Base-by-base conservation (phyloP, 2,113 vertebrate species). In the Tetraodon nigroviridis region DNA sequence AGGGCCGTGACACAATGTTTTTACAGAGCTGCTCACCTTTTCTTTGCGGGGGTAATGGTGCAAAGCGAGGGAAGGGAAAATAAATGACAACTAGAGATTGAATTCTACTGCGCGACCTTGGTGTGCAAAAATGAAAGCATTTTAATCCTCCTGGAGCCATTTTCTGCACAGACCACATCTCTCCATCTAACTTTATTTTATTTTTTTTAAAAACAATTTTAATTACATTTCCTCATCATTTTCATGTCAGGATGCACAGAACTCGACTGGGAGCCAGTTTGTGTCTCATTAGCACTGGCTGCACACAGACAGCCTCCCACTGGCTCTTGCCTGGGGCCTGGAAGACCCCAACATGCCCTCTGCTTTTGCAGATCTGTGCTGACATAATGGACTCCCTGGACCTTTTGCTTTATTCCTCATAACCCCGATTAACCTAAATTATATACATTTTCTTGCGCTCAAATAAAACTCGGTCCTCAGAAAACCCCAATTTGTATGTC, bases 21-120 rank as follows among this genome's bases (percentile, higher is more conserved):
- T 16, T 75, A 64, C 76, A 73, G 58, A 66, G 57, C 64, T 59
- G 70, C 58, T 59, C 61, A 67, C 68, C 59, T 75, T 75, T 67
- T 40, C 46, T 78, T 71, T 42, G 61, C 7, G 16, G 3, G 22
- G 56, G 27, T n/a, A 66, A 18, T 42, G 4, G 29, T 59, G 41
- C 45, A 41, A 46, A 45, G 50, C 2, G 6, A 57, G 22, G 42
- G 32, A 60, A 52, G 42, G 50, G 44, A 64, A 27, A 53, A 18
- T 19, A 42, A 29, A 37, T 37, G 32, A 37, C 11, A 6, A 27
- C 24, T 27, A 27, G 24, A 27, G 32, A 37, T 11, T 37, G 32
- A 11, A 37, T 12, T 8, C 7, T 37, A 37, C 32, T 12, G 29
- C 8, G 29, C 8, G 7, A 10, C 32, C 32, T 37, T 37, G 46